phyloP scores from a whole-genome alignment of 92 coral and sea anemone genomes.

The Phenganax subtilis region DNA sequence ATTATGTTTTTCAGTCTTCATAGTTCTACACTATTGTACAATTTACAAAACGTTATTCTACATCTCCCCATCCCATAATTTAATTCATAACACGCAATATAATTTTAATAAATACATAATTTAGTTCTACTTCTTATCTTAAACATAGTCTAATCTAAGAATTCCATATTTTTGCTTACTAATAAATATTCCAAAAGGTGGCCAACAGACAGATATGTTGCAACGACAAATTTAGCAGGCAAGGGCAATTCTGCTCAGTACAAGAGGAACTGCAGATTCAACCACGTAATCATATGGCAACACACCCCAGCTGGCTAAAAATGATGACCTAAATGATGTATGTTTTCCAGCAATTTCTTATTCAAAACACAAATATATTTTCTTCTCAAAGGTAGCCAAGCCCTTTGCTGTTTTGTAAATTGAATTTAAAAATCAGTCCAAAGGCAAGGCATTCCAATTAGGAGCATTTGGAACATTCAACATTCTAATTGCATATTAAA shows the following conservation, averaged over 20 bases:
- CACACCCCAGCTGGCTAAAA: background rate
- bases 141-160: background rate
- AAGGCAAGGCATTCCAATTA: background rate
- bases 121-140: background rate
- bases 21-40: background rate
- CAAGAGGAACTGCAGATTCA: too few species aligned
- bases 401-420: background rate
- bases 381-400: too few species aligned
- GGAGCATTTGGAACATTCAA: background rate
- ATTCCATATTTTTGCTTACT: background rate
- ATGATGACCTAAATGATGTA: background rate
- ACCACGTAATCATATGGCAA: background rate
- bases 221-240: too few species aligned
- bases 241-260: too few species aligned
- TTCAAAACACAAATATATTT: too few species aligned
- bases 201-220: background rate
- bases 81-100: background rate
- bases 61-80: background rate
- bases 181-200: background rate
- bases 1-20: too few species aligned
- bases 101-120: slow-evolving; percentile 1
- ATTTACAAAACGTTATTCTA: background rate
- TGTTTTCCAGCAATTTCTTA: too few species aligned
- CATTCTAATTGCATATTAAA: background rate
- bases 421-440: background rate